A percentile compares a stretch with the other conserved stretches of the same genome.
Conservation (phyloP, 2,888 invertebrate genomes). For the Chironomus riparius region DNA sequence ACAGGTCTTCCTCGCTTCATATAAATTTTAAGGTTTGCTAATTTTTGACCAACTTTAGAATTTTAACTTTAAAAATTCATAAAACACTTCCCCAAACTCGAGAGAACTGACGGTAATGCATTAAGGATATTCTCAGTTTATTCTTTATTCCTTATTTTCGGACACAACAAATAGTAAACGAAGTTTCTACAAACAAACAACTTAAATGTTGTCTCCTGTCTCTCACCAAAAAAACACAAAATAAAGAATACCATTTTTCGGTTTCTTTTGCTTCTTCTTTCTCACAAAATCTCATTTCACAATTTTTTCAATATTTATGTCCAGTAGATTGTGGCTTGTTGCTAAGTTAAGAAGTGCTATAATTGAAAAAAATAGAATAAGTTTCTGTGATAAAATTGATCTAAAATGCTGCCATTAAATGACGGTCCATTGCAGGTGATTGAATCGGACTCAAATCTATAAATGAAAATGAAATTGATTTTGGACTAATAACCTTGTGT, state of each 20-base stretch:
- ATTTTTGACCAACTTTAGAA: too few species aligned
- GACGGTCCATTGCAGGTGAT: conserved; percentile 23
- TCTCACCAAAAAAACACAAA: neutral
- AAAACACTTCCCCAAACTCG: neutral
- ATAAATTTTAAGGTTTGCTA: too few species aligned
- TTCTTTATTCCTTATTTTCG: neutral
- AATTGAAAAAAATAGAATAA: neutral
- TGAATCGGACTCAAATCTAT: neutral
- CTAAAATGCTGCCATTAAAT: conserved; percentile 2
- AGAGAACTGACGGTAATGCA: neutral
- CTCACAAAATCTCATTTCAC: neutral
- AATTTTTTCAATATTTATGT: neutral
- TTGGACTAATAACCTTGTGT: neutral
- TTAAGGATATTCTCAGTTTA: neutral
- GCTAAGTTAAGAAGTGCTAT: conserved; percentile 1
- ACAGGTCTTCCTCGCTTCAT: too few species aligned
- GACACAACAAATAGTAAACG: neutral
- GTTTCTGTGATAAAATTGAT: neutral
- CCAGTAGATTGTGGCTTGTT: conserved; percentile 3
- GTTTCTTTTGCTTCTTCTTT: neutral
- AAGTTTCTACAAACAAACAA: neutral
- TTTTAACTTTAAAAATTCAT: too few species aligned
- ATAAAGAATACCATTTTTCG: neutral
- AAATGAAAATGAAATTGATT: neutral
- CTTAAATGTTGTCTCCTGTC: neutral